Evolutionary conservation across 2,113 vertebrate species (phyloP), one percentile per base, ranked within the genome.

Genomic region (Damaliscus lunatus): DNA sequence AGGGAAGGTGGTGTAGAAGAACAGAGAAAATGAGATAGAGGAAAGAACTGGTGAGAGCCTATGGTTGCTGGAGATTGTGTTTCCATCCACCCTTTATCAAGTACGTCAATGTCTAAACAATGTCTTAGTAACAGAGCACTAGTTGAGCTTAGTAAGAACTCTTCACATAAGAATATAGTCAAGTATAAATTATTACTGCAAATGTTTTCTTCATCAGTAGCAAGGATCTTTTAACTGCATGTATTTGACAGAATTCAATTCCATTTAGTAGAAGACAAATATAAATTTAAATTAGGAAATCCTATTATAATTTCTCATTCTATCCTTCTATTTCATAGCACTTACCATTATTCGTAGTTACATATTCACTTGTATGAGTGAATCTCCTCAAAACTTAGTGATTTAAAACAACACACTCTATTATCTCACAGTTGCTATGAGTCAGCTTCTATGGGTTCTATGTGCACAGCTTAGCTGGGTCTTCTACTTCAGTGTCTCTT

Each of bases 261-360:
- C n/a, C 25, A 86, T 31, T 88, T 92, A 93, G 33, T 87, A 21
- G 59, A 43, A 16, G n/a, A 81, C 17, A 78, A 84, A 92, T 13
- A 40, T 93, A 95, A 80, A 43, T 64, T 88, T 88, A 83, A 96
- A 81, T 85, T 52, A 94, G 53, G 53, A 97, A 91, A 89, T 25
- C 25, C 13, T 85, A 50, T 64, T 91, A 71, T 9, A 91, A 52
- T 43, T 29, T 93, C 50, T 88, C 19, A 88, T 96, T 87, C 46
- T 5, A 93, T 86, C 60, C 21, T 88, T 62, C 67, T 71, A 84
- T 94, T 93, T 92, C 64, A 85, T 50, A 96, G 21, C 53, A 57
- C 40, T 85, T 94, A 67, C 8, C 6, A 36, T 36, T 40, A 46
- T 93, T 60, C 90, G 4, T 95, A 64, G 29, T 60, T 91, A 88